Conservation (phyloP, 2,888 invertebrate genomes). For the Alloplasta piceator region DNA sequence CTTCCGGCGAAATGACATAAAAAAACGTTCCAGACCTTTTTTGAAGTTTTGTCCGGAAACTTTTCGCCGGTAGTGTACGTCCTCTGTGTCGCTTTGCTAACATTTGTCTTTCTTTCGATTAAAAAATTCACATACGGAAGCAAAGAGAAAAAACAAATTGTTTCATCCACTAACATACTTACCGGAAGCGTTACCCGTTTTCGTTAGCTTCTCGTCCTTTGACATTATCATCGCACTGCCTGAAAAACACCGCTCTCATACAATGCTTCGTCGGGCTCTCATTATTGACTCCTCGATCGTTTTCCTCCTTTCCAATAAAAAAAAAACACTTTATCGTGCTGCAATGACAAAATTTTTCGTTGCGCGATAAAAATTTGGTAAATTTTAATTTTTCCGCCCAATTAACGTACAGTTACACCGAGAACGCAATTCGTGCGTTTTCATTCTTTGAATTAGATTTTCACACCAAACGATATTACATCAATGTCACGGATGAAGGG, state of each 20-base stretch:
- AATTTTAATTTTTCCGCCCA: background rate
- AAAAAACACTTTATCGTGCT: background rate
- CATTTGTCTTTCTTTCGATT: background rate
- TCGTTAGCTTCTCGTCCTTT: conserved; percentile 43
- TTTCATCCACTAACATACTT: conserved; percentile 44
- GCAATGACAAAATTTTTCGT: background rate
- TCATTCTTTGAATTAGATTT: background rate
- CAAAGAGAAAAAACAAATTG: conserved; percentile 6
- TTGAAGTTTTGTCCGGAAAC: too few species aligned
- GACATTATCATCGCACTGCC: conserved; percentile 75
- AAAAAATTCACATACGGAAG: background rate
- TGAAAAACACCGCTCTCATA: conserved; percentile 80
- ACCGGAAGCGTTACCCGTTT: conserved; percentile 41
- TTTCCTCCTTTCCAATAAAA: background rate
- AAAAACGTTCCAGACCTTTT: too few species aligned
- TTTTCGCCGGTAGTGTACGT: background rate
- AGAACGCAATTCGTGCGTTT: background rate
- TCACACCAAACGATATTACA: background rate
- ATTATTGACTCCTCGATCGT: conserved; percentile 6
- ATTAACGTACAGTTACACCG: background rate
- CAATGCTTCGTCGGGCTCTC: conserved; percentile 67
- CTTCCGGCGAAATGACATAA: too few species aligned
- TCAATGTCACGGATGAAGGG: too few species aligned
- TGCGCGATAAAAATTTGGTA: background rate
- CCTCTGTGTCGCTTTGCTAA: background rate